Evolutionary conservation across 2,888 invertebrate genomes (phyloP).

Genomic region (Trichogramma dendrolimi): DNA sequence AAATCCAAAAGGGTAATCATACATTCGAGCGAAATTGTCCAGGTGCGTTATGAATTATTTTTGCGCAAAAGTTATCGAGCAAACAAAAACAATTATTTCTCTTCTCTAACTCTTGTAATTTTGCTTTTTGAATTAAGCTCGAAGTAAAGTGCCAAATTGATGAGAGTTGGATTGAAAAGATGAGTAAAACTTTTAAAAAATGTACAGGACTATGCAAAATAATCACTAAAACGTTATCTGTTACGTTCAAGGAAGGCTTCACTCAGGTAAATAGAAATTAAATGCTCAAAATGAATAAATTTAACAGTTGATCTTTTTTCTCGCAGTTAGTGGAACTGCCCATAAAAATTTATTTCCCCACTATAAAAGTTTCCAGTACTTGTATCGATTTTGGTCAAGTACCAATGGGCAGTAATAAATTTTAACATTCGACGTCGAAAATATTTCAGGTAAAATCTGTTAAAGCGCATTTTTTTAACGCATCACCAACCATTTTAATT

Average conservation of each 20-base stretch:
- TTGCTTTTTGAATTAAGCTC: constrained; percentile 22
- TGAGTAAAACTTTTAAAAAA: background rate
- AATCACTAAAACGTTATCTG: background rate
- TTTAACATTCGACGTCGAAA: constrained; percentile 34
- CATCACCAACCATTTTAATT: background rate
- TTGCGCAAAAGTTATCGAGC: background rate
- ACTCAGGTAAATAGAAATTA: constrained; percentile 12
- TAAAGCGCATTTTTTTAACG: background rate
- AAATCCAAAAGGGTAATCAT: background rate
- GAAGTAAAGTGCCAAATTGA: constrained; percentile 27
- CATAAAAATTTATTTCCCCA: constrained; percentile 36
- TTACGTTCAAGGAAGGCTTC: constrained; percentile 10
- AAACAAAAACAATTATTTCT: background rate
- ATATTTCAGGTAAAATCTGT: constrained; percentile 32
- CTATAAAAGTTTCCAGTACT: constrained; percentile 32
- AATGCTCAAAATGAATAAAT: background rate
- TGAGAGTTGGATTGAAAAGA: constrained; percentile 23
- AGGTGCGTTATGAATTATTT: constrained; percentile 8
- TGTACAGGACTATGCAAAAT: no score
- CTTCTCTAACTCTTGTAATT: background rate
- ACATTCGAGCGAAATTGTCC: constrained; percentile 11
- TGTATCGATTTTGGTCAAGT: constrained; percentile 38
- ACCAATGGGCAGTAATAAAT: constrained; percentile 35
- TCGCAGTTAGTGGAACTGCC: constrained; percentile 33
- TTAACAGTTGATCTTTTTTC: constrained; percentile 17